Conservation (phyloP, 1,140 invertebrate genomes). For the Panulirus ornatus region DNA sequence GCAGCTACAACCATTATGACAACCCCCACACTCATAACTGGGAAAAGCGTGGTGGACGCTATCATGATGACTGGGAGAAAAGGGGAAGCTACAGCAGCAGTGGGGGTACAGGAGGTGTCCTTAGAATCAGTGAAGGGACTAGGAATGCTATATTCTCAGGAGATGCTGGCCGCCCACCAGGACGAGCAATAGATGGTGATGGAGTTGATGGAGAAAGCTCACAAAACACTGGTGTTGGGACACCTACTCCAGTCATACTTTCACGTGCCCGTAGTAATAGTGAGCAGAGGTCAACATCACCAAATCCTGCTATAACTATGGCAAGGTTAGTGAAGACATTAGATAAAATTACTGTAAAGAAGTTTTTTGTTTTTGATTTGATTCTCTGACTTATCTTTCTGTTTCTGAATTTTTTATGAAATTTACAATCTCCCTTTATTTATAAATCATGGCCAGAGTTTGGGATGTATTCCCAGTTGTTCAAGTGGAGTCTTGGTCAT, state of each 20-base stretch:
- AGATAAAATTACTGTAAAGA: neutral
- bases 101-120: slow-evolving; percentile 41
- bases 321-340: slow-evolving; percentile 24
- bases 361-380: no score
- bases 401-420: no score
- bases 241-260: slow-evolving; percentile 57
- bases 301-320: slow-evolving; percentile 37
- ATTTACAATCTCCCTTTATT: no score
- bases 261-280: slow-evolving; percentile 59
- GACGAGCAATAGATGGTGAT: slow-evolving; percentile 26
- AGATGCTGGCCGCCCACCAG: slow-evolving; percentile 53
- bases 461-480: no score
- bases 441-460: no score
- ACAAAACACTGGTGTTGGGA: slow-evolving; percentile 27
- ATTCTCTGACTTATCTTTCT: no score
- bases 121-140: slow-evolving; percentile 44
- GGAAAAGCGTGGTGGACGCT: slow-evolving; percentile 58
- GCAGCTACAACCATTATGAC: slow-evolving; percentile 46
- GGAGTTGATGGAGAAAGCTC: slow-evolving; percentile 41
- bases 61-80: slow-evolving; percentile 67
- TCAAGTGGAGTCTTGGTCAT: no score
- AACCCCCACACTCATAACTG: slow-evolving; percentile 46
- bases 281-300: slow-evolving; percentile 62
- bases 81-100: slow-evolving; percentile 46
- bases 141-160: slow-evolving; percentile 59